These are phyloP conservation scores for Ptychodera flava DNA, from an alignment of 35 echinoderm and acorn worm genomes.

Conservation along the genomic window DNA sequence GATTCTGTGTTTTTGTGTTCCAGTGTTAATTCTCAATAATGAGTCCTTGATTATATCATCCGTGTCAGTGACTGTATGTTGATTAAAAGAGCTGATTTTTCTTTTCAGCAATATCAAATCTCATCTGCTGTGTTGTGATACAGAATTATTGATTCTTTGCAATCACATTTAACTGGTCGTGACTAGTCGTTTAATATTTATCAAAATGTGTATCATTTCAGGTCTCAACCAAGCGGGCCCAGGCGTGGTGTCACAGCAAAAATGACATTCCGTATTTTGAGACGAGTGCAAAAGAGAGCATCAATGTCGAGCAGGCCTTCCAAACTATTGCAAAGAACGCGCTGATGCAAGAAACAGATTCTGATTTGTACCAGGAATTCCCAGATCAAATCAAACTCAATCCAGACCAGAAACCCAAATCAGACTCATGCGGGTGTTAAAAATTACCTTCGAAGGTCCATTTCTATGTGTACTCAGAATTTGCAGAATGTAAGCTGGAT, in stretches of 20 bases:
- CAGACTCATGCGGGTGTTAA: slow-evolving; percentile 80
- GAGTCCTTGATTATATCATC: no score
- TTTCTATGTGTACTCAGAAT: background rate
- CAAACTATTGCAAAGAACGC: slow-evolving; percentile 99
- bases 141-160: no score
- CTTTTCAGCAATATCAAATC: no score
- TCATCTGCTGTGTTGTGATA: no score
- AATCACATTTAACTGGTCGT: no score
- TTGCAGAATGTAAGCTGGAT: background rate
- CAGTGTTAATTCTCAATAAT: no score
- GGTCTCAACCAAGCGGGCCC: slow-evolving; percentile 96
- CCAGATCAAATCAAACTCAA: slow-evolving; percentile 87
- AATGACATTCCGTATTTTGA: slow-evolving; percentile 99
- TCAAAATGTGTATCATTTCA: no score
- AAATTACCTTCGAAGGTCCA: background rate
- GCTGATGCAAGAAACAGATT: slow-evolving; percentile 93
- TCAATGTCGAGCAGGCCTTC: slow-evolving; percentile 99
- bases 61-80: no score
- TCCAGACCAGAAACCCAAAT: slow-evolving; percentile 64
- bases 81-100: no score
- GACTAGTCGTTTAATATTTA: no score
- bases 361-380: slow-evolving; percentile 80
- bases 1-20: no score
- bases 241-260: slow-evolving; percentile 98
- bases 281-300: slow-evolving; percentile 97